A percentile compares a stretch with the other conserved stretches of the same genome.
These are phyloP conservation scores for Drosophila yooni DNA, from an alignment of 2,888 invertebrate species.

Conservation along the genomic window DNA sequence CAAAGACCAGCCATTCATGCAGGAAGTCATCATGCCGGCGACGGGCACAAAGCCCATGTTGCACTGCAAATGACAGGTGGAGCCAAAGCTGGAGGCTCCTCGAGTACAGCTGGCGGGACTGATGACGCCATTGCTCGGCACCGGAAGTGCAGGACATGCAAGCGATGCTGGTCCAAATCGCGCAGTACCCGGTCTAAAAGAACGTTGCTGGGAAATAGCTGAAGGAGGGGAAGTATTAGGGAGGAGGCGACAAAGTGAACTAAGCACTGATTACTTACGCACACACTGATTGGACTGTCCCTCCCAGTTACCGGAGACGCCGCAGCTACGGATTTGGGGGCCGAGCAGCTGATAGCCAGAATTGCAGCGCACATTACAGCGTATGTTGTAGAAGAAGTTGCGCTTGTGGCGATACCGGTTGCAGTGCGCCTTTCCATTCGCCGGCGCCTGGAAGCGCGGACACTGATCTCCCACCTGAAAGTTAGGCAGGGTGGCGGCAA, in stretches of 20 bases:
- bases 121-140: slow-evolving; percentile 86
- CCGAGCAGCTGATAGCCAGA: slow-evolving; percentile 87
- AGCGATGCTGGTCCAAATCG: slow-evolving; percentile 63
- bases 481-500: neutral
- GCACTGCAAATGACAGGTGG: slow-evolving; percentile 86
- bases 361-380: slow-evolving; percentile 83
- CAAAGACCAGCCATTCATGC: slow-evolving; percentile 84
- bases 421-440: slow-evolving; percentile 83
- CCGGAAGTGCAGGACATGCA: slow-evolving; percentile 85
- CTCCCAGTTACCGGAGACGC: slow-evolving; percentile 86
- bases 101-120: slow-evolving; percentile 86
- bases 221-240: neutral
- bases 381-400: slow-evolving; percentile 83
- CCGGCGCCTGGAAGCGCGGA: slow-evolving; percentile 76
- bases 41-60: slow-evolving; percentile 85
- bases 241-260: neutral
- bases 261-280: slow-evolving; percentile 84
- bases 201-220: slow-evolving; percentile 11
- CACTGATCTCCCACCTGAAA: slow-evolving; percentile 81
- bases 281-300: slow-evolving; percentile 86
- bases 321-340: slow-evolving; percentile 86
- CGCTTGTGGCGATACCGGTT: slow-evolving; percentile 83
- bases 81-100: slow-evolving; percentile 85
- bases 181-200: neutral
- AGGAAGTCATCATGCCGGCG: slow-evolving; percentile 79